Percentiles rank a stretch among this genome's conserved stretches.
phyloP scores from a whole-genome alignment of 2,888 invertebrate genomes.

The Melieria picta region DNA sequence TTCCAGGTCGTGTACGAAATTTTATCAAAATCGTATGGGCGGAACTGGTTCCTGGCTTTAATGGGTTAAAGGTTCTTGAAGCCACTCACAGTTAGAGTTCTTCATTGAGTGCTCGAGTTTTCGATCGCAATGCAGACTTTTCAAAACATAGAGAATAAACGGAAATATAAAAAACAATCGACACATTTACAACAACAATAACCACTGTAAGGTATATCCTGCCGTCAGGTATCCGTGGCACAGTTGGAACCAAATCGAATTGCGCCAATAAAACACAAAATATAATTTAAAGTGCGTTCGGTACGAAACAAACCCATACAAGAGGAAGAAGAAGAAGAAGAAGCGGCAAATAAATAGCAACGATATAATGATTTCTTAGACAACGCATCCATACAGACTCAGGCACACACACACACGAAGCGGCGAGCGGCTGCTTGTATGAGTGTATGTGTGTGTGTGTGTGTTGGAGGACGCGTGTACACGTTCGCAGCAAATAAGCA shows the following conservation, averaged over 20 bases:
- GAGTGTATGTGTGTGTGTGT: background rate
- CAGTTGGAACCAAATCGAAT: background rate
- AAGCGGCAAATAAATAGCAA: background rate
- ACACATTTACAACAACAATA: background rate
- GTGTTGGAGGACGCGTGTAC: background rate
- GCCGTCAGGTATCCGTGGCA: background rate
- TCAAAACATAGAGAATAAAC: too few relatives aligned
- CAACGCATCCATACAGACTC: background rate
- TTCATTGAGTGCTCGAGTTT: too few relatives aligned
- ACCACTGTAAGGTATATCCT: background rate
- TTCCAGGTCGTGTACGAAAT: too few relatives aligned
- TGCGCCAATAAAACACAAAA: constrained; percentile 6
- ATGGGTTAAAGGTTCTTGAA: too few relatives aligned
- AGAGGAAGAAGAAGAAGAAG: background rate
- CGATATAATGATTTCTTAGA: background rate
- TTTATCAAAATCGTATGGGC: too few relatives aligned
- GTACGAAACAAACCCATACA: background rate
- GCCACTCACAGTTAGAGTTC: too few relatives aligned
- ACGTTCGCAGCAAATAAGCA: constrained; percentile 6
- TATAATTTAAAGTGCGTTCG: background rate
- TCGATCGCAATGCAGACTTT: too few relatives aligned
- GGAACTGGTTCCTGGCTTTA: too few relatives aligned
- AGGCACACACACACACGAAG: background rate
- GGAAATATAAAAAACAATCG: too few relatives aligned
- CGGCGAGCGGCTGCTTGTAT: background rate